Evolutionary conservation across 1,140 invertebrate species (phyloP), one percentile per base, ranked within the genome.

Genomic region (Galleria mellonella): DNA sequence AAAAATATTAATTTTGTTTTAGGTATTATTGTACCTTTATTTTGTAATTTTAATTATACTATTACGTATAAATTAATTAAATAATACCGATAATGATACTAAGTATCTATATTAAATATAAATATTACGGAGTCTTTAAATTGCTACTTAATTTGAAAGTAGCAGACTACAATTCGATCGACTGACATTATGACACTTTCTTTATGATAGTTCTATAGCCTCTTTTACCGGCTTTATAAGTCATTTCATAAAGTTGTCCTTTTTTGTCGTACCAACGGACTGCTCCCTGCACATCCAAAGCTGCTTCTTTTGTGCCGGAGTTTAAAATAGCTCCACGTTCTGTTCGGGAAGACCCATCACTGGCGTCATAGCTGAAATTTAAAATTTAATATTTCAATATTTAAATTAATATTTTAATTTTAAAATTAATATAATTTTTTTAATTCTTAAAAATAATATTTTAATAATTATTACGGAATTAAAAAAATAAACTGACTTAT

Each of bases 201-300:
- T 75, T 84, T 32, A 84, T 82, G 11, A 81, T 64, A 2, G 81
- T 84, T 54, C 71, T 60, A 66, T 87, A 89, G 53, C 88, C 88
- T 64, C 82, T 76, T 61, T 79, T 88, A 41, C 88, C 87, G 4
- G 89, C 89, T 53, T 89, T 88, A 67, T 90, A 90, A 5, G 89
- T 90, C 55, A 94, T 90, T 55, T 89, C 89, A 55, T 93, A 92
- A 10, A 90, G 88, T 56, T 91, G 87, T n/a, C 93, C 93, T 57
- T 94, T 79, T 14, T 69, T 55, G 90, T 53, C 91, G 87, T 60
- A 88, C 91, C 51, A 92, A 32, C 86, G 86, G 51, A 89, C 90
- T 9, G 88, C 87, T 13, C 91, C 91, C 0, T 85, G 71, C 0
- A 93, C 90, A 5, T 88, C 83, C 0, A 92, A 47, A 2, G 76